Percentiles rank a stretch among this genome's conserved stretches.
phyloP scores from a whole-genome alignment of 2,113 vertebrate genomes.

The Emydura subglobosa region DNA sequence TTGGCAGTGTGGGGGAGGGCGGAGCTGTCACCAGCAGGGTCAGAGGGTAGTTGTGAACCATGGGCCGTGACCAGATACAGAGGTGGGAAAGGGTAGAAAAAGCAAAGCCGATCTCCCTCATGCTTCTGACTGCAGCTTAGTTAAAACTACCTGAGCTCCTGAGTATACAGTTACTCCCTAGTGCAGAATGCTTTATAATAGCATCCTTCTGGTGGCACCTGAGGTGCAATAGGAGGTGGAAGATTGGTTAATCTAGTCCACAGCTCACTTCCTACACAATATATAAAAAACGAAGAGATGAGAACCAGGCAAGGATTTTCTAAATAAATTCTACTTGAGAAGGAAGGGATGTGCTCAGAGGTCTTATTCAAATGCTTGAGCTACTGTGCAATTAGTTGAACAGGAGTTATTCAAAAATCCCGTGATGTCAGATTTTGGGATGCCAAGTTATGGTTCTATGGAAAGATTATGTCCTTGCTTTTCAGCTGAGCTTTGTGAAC shows the following conservation, averaged over 20 bases:
- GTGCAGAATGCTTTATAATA: not conserved
- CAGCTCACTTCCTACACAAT: not conserved
- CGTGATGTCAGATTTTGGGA: not conserved
- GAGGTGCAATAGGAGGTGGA: not conserved
- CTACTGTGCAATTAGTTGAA: not conserved
- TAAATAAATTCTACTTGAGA: not conserved
- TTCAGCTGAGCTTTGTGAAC: not conserved
- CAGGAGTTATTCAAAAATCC: not conserved
- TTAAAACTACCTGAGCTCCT: not conserved
- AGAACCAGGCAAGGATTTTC: not conserved
- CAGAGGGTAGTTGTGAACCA: too few species aligned
- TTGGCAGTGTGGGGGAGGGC: too few species aligned
- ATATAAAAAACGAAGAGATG: not conserved
- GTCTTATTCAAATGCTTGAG: not conserved
- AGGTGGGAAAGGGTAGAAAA: not conserved
- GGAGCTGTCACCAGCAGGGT: too few species aligned
- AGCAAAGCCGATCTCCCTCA: fast-evolving
- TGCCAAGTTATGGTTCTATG: not conserved
- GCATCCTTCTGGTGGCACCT: not conserved
- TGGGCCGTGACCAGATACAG: not conserved
- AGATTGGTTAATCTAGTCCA: too few species aligned
- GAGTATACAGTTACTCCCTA: not conserved
- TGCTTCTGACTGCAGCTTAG: not conserved
- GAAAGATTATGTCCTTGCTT: not conserved
- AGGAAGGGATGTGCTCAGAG: not conserved